A percentile compares a stretch with the other conserved stretches of the same genome.
phyloP scores from a whole-genome alignment of 1,140 invertebrate genomes.

The Scaptomyza montana region DNA sequence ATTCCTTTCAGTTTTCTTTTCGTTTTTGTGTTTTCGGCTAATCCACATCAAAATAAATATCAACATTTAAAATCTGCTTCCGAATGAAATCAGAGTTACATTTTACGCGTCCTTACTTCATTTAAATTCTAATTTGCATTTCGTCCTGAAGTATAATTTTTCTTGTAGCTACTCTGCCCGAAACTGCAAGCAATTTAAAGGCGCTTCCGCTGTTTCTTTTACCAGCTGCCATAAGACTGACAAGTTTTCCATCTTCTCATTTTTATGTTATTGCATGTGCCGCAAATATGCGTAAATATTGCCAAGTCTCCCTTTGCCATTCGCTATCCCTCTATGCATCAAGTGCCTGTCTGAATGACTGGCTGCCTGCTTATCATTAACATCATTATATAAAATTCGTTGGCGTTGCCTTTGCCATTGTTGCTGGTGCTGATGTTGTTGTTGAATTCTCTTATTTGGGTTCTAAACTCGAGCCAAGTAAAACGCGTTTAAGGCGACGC shows the following conservation, averaged over 20 bases:
- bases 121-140: constrained; percentile 23
- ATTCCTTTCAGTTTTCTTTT: background rate
- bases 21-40: background rate
- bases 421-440: constrained; percentile 24
- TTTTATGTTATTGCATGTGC: constrained; percentile 30
- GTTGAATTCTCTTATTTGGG: constrained; percentile 30
- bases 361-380: constrained; percentile 59
- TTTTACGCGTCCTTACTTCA: background rate
- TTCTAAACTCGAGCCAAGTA: constrained; percentile 39
- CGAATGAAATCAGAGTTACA: constrained; percentile 10
- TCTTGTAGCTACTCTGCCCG: background rate
- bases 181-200: constrained; percentile 37
- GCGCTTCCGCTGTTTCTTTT: constrained; percentile 15
- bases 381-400: constrained; percentile 65
- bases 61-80: constrained; percentile 11
- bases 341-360: constrained; percentile 7
- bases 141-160: constrained; percentile 16
- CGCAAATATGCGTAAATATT: constrained; percentile 54
- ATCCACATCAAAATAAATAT: background rate
- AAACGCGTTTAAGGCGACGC: constrained; percentile 46
- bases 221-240: constrained; percentile 9
- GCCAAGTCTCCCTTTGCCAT: constrained; percentile 9
- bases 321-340: background rate
- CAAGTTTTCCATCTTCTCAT: constrained; percentile 7
- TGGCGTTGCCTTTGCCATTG: constrained; percentile 22